Conservation (phyloP, 2,888 invertebrate species). For the Drosophila birchii region DNA sequence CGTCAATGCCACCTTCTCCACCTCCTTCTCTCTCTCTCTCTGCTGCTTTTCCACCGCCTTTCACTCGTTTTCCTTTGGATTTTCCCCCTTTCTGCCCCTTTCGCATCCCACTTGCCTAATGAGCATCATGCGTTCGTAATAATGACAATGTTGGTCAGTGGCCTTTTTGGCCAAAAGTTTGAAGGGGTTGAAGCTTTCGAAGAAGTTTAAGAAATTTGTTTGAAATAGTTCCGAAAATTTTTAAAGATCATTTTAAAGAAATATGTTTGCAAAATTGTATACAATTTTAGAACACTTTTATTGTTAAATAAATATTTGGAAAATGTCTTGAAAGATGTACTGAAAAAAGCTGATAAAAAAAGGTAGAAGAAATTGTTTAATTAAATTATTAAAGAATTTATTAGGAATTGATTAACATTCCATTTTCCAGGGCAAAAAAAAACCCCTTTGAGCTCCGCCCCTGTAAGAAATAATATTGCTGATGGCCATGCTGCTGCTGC, state of each 20-base stretch:
- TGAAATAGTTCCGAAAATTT: background rate
- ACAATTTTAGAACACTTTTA: background rate
- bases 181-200: background rate
- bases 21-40: background rate
- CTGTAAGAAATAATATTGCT: conserved; percentile 24
- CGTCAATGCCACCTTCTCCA: conserved; percentile 55
- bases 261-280: background rate
- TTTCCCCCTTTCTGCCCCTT: conserved; percentile 39
- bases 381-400: too few species aligned
- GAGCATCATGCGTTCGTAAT: conserved; percentile 64
- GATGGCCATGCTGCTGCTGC: conserved; percentile 21
- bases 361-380: background rate
- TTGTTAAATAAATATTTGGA: background rate
- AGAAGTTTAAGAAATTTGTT: background rate
- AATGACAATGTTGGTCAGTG: conserved; percentile 32
- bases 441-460: background rate
- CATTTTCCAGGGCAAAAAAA: too few species aligned
- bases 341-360: too few species aligned
- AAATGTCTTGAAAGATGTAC: background rate
- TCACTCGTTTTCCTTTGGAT: conserved; percentile 2
- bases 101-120: conserved; percentile 48
- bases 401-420: too few species aligned
- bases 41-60: background rate
- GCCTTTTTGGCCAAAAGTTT: background rate
- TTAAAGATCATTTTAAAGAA: background rate